Evolutionary conservation across 1,140 invertebrate species (phyloP), one percentile per base, ranked within the genome.

Genomic region (Dendrolimus punctatus): DNA sequence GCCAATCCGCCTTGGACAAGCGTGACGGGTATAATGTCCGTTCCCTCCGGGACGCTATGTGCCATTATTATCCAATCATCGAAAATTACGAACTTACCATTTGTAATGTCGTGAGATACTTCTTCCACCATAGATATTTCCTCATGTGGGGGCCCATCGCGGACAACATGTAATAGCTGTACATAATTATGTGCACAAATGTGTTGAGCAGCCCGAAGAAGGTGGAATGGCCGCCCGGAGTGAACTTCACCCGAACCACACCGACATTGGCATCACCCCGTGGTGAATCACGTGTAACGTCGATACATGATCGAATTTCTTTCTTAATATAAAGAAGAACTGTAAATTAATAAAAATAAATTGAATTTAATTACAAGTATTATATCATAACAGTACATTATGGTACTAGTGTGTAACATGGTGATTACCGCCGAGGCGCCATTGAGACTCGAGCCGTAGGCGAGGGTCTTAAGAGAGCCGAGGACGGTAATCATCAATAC

Each of bases 181-280:
- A 97, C 95, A 97, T 96, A 36, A 96, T 86, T 54, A 93, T 94
- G 89, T 89, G 92, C 0, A 96, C 93, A 70, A 96, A 95, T 10
- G 95, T 95, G 84, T 98, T 98, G 66, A 97, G 87, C 56, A 95
- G 89, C 8, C 93, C 93, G 76, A 95, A 95, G 89, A 95, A 95
- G 4, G 93, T 94, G 51, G 92, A 93, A 69, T 96, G 95, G 45
- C 95, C 95, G 73, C 95, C 95, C 66, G 95, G 94, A 46, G 95
- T 96, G 88, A 97, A 98, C 85, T 97, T 97, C 37, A 98, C 95
- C 96, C 97, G 82, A 97, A 97, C 97, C 97, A 99, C 39, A 97
- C 96, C 4, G 94, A 96, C 91, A 98, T 93, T 41, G 97, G 97
- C 96, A 99, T 98, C 68, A 96, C 92, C 52, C 96, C 96, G 84